phyloP scores from a whole-genome alignment of 2,888 invertebrate genomes.

The Drosophila gaucha region DNA sequence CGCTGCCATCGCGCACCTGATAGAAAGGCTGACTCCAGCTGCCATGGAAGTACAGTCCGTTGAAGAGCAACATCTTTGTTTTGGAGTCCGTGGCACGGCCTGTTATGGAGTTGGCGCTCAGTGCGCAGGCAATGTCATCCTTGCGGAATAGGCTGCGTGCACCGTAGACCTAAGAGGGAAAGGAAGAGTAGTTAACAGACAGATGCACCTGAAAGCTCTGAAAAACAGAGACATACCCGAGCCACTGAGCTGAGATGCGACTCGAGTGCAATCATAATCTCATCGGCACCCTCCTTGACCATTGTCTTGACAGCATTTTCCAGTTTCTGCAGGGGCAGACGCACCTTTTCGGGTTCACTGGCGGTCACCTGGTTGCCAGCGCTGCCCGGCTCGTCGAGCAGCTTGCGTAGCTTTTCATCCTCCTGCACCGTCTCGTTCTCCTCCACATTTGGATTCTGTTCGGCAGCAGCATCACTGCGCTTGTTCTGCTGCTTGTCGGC shows the following conservation, averaged over 20 bases:
- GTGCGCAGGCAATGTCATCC: constrained; percentile 86
- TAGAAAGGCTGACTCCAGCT: constrained; percentile 90
- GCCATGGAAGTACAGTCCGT: constrained; percentile 92
- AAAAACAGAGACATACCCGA: constrained; percentile 74
- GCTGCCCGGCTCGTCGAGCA: constrained; percentile 84
- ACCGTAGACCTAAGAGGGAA: constrained; percentile 64
- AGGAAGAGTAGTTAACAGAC: too few species aligned
- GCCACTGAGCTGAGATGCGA: constrained; percentile 76
- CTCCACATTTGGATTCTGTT: constrained; percentile 70
- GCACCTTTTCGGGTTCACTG: constrained; percentile 86
- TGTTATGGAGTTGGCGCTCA: constrained; percentile 88
- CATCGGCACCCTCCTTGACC: constrained; percentile 78
- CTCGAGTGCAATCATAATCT: constrained; percentile 88
- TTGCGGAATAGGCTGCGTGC: constrained; percentile 86
- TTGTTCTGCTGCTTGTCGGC: constrained; percentile 75
- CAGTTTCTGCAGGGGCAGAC: constrained; percentile 85
- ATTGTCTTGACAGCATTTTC: constrained; percentile 82
- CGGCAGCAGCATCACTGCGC: constrained; percentile 63
- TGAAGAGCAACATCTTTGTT: constrained; percentile 89
- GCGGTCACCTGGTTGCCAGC: constrained; percentile 84
- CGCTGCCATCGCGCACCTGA: constrained; percentile 79
- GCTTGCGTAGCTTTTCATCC: constrained; percentile 86
- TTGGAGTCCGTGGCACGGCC: constrained; percentile 82
- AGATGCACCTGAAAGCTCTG: background rate
- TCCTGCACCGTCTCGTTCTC: constrained; percentile 85